phyloP scores from a whole-genome alignment of 1,140 invertebrate species.

The Tetramorium parvispinum region DNA sequence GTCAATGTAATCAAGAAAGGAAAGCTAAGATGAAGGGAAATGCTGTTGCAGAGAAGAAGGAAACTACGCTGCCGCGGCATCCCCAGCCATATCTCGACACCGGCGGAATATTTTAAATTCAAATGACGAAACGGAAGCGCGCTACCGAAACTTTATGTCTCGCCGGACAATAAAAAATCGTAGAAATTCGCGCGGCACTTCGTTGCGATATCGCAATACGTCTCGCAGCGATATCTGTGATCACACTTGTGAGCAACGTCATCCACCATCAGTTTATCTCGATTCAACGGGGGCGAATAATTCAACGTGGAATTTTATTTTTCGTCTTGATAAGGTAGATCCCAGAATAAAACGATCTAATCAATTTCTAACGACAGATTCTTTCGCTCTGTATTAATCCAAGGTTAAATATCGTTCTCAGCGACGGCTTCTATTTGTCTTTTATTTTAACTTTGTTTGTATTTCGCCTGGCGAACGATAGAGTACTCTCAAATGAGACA shows the following conservation, averaged over 20 bases:
- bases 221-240: background rate
- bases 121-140: constrained; percentile 41
- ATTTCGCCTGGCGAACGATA: background rate
- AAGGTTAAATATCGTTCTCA: background rate
- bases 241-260: constrained; percentile 24
- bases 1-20: constrained; percentile 24
- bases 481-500: background rate
- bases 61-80: background rate
- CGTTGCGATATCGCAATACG: background rate
- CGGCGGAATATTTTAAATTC: constrained; percentile 53
- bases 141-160: constrained; percentile 13
- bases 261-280: constrained; percentile 2
- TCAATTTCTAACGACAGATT: background rate
- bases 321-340: background rate
- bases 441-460: constrained; percentile 3
- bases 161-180: constrained; percentile 2
- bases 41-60: background rate
- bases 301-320: background rate
- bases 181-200: constrained; percentile 3
- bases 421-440: background rate
- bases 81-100: constrained; percentile 6
- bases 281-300: background rate
- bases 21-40: constrained; percentile 8
- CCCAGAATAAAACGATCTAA: background rate
- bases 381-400: background rate